phyloP scores from a whole-genome alignment of 1,140 invertebrate species.

The Ceratina australensis region DNA sequence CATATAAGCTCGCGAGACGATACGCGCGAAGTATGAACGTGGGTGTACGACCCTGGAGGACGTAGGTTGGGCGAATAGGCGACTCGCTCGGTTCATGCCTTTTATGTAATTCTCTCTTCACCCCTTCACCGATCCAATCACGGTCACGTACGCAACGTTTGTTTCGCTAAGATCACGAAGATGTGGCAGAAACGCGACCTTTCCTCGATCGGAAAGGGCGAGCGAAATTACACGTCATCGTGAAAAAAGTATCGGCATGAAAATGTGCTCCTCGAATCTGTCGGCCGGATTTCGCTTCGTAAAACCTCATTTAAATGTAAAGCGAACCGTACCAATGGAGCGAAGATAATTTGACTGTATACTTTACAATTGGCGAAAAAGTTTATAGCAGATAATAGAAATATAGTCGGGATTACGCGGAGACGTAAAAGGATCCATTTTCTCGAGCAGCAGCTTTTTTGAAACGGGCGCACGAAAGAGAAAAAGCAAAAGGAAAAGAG shows the following conservation, averaged over 20 bases:
- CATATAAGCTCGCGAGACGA: slow-evolving; percentile 44
- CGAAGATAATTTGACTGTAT: no score
- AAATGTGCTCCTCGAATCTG: no score
- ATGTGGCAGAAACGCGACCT: slow-evolving; percentile 22
- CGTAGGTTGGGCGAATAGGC: slow-evolving; percentile 70
- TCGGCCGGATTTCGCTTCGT: no score
- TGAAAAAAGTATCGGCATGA: neutral
- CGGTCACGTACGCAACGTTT: slow-evolving; percentile 59
- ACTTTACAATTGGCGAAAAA: no score
- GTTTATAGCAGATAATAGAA: no score
- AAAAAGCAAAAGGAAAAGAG: neutral
- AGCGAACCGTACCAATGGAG: no score
- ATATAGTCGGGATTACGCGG: no score
- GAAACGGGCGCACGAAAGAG: neutral
- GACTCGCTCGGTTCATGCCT: slow-evolving; percentile 69
- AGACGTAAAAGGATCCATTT: no score
- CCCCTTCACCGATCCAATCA: slow-evolving; percentile 58
- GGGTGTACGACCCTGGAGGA: slow-evolving; percentile 75
- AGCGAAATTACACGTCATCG: neutral
- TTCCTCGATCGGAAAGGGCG: slow-evolving; percentile 26
- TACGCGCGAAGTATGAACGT: slow-evolving; percentile 55
- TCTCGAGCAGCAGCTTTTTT: no score
- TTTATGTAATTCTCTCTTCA: slow-evolving; percentile 71
- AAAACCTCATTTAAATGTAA: no score
- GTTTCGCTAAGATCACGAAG: slow-evolving; percentile 42